phyloP scores from a whole-genome alignment of 1,140 invertebrate genomes.

The Nixonia krombeini region DNA sequence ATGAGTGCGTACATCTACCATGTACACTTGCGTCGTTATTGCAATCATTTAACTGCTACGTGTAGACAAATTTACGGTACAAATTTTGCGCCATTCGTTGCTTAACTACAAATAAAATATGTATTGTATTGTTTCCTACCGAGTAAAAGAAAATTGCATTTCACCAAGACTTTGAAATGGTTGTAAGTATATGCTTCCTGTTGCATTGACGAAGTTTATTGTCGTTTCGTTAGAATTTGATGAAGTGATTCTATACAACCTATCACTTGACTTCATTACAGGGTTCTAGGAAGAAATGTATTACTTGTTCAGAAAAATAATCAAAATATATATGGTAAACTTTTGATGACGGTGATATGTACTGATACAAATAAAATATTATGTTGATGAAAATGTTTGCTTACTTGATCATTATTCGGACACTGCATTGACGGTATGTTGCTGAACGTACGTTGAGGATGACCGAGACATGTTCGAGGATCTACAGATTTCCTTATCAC shows the following conservation, averaged over 20 bases:
- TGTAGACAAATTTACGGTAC: too few relatives aligned
- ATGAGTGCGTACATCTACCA: too few relatives aligned
- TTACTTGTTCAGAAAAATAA: too few relatives aligned
- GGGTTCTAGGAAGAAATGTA: slow-evolving; percentile 49
- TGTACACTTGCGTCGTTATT: too few relatives aligned
- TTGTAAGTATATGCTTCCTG: slow-evolving; percentile 65
- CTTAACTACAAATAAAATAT: too few relatives aligned
- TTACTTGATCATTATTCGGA: slow-evolving; percentile 60
- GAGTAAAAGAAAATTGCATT: slow-evolving; percentile 62
- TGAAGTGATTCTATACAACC: slow-evolving; percentile 56
- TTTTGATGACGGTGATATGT: background rate
- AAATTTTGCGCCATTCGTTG: too few relatives aligned
- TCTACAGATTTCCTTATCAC: slow-evolving; percentile 64
- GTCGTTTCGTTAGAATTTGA: slow-evolving; percentile 38
- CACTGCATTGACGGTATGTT: slow-evolving; percentile 65
- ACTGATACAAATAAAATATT: slow-evolving; percentile 6
- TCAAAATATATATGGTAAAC: too few relatives aligned
- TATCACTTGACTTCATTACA: slow-evolving; percentile 64
- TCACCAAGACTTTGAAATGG: slow-evolving; percentile 66
- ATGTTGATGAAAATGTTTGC: slow-evolving; percentile 15
- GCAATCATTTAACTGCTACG: too few relatives aligned
- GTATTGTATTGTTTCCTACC: slow-evolving; percentile 36
- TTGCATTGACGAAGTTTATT: slow-evolving; percentile 60
- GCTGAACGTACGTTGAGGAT: slow-evolving; percentile 58
- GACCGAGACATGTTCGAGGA: slow-evolving; percentile 59